Percentiles rank a stretch among this genome's conserved stretches.
These are phyloP conservation scores for Corythoichthys haematopterus DNA, from an alignment of 2,113 vertebrate species.

Conservation along the genomic window DNA sequence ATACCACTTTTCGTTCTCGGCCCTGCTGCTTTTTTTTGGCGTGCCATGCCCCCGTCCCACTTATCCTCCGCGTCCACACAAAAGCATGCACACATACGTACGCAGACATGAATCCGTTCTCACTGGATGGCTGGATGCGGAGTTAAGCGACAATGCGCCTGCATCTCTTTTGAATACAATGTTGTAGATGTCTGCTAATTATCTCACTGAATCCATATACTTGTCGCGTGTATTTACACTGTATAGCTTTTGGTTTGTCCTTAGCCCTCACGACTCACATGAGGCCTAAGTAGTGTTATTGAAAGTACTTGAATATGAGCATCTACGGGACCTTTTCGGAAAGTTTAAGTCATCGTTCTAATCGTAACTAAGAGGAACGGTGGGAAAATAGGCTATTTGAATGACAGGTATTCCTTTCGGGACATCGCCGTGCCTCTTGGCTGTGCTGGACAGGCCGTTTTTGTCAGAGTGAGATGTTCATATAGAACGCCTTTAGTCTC, in stretches of 20 bases:
- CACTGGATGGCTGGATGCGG: constrained; percentile 20
- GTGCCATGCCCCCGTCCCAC: constrained; percentile 1
- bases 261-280: constrained; percentile 31
- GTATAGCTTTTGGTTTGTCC: constrained; percentile 55
- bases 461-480: constrained; percentile 12
- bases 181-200: constrained; percentile 42
- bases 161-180: constrained; percentile 24
- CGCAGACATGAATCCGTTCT: constrained; percentile 16
- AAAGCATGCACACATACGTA: constrained; percentile 6
- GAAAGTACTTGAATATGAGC: constrained; percentile 74
- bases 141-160: constrained; percentile 24
- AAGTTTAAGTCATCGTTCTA: constrained; percentile 17
- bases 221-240: constrained; percentile 66
- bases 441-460: constrained; percentile 10
- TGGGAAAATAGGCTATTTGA: constrained; percentile 45
- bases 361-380: constrained; percentile 32
- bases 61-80: constrained; percentile 2
- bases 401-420: constrained; percentile 58
- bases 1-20: no score
- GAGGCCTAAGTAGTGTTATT: constrained; percentile 69
- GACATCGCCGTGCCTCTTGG: constrained; percentile 46
- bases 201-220: constrained; percentile 50
- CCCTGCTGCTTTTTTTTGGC: not conserved
- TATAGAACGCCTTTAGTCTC: constrained; percentile 8
- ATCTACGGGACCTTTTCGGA: constrained; percentile 50